Base-by-base conservation (phyloP, 1,140 invertebrate species). In the Oedothorax gibbosus region DNA sequence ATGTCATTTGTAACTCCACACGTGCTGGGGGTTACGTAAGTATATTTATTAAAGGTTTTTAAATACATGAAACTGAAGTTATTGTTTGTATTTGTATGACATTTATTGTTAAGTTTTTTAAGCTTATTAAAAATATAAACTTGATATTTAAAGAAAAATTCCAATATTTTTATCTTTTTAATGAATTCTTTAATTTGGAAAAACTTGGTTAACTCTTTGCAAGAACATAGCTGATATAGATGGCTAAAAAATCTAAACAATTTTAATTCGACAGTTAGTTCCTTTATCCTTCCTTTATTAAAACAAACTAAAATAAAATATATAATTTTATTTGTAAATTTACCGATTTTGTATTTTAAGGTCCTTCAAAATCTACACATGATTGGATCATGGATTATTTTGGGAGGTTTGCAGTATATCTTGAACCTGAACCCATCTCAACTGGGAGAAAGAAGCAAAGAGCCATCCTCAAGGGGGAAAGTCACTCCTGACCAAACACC, bases 311-410 rank as follows among this genome's bases (percentile, higher is more conserved):
- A n/a, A n/a, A n/a, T n/a, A n/a, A n/a, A n/a, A n/a, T n/a, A n/a
- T n/a, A n/a, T n/a, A n/a, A n/a, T n/a, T n/a, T n/a, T n/a, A n/a
- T n/a, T n/a, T n/a, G n/a, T 60, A 21, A 14, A 21, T 66, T 21
- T 11, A 21, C 49, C 5, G 2, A 21, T 66, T 18, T 35, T 11
- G 6, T 51, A 9, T 71, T 53, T 71, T 14, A 89, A 95, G 93
- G 93, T 95, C 85, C 93, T 95, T 85, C 96, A 98, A 91, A 98
- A 98, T 91, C 94, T 97, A 88, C 91, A 97, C 68, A 92, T 97
- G 89, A 93, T 96, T 86, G 96, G 95, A 10, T 94, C 94, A 0
- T 98, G 96, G 96, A 91, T 97, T 49, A 89, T 97, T 15, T 92
- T 97, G 18, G 94, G 94, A 77, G 96, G 96, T 11, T 91, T 98